These are phyloP conservation scores for Cyphomyrmex costatus DNA, from an alignment of 1,140 invertebrate genomes.

Conservation along the genomic window DNA sequence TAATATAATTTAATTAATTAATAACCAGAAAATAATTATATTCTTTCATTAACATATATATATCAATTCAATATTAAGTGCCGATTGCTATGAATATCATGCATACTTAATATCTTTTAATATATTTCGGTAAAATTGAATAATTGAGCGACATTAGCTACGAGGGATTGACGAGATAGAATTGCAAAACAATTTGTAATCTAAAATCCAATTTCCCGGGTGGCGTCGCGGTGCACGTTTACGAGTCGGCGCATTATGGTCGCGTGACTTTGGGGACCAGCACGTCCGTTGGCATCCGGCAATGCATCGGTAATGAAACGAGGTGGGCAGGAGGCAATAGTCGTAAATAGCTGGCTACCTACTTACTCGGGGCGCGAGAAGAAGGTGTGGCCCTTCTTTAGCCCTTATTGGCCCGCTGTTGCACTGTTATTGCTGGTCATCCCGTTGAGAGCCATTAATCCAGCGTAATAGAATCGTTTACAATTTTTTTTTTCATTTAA, in stretches of 20 bases:
- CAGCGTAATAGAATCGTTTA: slow-evolving; percentile 62
- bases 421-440: slow-evolving; percentile 64
- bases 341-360: slow-evolving; percentile 82
- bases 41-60: background rate
- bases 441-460: slow-evolving; percentile 44
- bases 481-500: slow-evolving; percentile 5
- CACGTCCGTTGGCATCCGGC: slow-evolving; percentile 69
- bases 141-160: background rate
- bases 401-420: slow-evolving; percentile 59
- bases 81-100: background rate
- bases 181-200: slow-evolving; percentile 51
- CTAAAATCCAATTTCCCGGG: slow-evolving; percentile 68
- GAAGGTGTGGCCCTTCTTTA: slow-evolving; percentile 77
- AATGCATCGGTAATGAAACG: slow-evolving; percentile 80
- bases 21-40: background rate
- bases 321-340: slow-evolving; percentile 73
- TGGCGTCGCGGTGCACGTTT: slow-evolving; percentile 68
- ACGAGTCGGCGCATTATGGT: slow-evolving; percentile 72
- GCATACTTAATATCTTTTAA: background rate
- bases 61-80: background rate
- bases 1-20: slow-evolving; percentile 18
- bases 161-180: slow-evolving; percentile 6
- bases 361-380: slow-evolving; percentile 73
- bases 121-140: background rate
- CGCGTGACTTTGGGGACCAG: slow-evolving; percentile 79